Evolutionary conservation across 2,113 vertebrate species (phyloP), one percentile per base, ranked within the genome.

Genomic region (Clupea harengus): DNA sequence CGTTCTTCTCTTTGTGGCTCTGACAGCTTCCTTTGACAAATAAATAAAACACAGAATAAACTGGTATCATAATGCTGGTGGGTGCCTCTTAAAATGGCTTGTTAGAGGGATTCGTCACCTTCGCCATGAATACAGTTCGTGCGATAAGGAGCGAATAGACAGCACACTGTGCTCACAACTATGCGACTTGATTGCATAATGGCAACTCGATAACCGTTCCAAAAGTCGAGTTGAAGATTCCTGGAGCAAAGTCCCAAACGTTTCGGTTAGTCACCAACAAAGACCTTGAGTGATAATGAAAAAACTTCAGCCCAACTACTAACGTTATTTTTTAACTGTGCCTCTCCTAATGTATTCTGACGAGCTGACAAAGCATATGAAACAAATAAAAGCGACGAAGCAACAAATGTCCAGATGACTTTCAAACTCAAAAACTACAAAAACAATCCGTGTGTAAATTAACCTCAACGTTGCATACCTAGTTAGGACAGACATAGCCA

Each of bases 161-260:
- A 72, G 81, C 22, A 81, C 52, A 86, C 80, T 90, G 81, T 87
- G 64, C 86, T 86, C 88, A 78, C 11, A 78, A 39, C 89, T 75
- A 88, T 50, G 72, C 89, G 25, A 80, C 28, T 54, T 45, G n/a
- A 81, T 92, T 93, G 82, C 89, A 88, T 88, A 93, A 88, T 60
- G 84, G 64, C 57, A 87, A 82, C 39, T 82, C 10, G 86, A 90
- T 90, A 90, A 92, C 54, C 44, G 87, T 85, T 90, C 84, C 88
- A 91, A 78, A 88, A 91, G 89, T 82, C 84, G 86, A 86, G 50
- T 85, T 83, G 50, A 87, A 82, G 49, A 89, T 86, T 88, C 64
- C 82, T 88, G 82, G 89, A 89, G 45, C 89, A 91, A 89, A 85
- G 91, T 91, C 81, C 81, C 86, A 94, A 92, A 93, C 60, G 32